These are phyloP conservation scores for Tenthredo notha DNA, from an alignment of 2,888 invertebrate species.

Conservation along the genomic window DNA sequence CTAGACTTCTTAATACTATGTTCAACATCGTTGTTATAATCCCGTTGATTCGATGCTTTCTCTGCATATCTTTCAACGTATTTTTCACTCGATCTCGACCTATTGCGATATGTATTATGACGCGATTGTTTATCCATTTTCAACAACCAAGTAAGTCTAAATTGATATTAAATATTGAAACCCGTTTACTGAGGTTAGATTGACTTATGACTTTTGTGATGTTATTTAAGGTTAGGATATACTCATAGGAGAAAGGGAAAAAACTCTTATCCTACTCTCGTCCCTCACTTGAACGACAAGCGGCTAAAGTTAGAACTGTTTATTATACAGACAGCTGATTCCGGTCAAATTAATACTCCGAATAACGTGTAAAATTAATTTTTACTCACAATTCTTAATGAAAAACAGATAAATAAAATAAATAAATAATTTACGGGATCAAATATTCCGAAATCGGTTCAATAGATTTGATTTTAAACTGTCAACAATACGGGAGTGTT, in stretches of 20 bases:
- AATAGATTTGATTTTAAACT: neutral
- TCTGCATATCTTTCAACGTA: constrained; percentile 51
- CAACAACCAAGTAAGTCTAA: neutral
- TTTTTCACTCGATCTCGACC: constrained; percentile 55
- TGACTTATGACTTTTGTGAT: too few species aligned
- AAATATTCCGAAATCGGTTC: neutral
- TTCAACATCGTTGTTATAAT: constrained; percentile 47
- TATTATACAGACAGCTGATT: constrained; percentile 35
- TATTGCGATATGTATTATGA: constrained; percentile 55
- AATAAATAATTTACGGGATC: neutral
- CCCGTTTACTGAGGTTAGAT: neutral
- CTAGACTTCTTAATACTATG: constrained; percentile 59
- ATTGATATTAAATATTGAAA: neutral
- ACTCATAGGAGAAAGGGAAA: too few species aligned
- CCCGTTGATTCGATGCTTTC: constrained; percentile 44
- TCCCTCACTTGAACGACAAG: neutral
- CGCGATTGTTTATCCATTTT: constrained; percentile 64
- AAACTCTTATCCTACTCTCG: too few species aligned
- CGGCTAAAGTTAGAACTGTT: neutral
- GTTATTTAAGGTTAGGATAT: constrained; percentile 10
- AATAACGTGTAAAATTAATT: neutral
- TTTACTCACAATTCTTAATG: too few species aligned
- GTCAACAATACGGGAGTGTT: constrained; percentile 34
- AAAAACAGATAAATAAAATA: neutral
- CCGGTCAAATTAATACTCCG: constrained; percentile 21